Base-by-base conservation (phyloP, 30 jellyfish, hydroid and myxozoan species). In the Haliclystus octoradiatus region DNA sequence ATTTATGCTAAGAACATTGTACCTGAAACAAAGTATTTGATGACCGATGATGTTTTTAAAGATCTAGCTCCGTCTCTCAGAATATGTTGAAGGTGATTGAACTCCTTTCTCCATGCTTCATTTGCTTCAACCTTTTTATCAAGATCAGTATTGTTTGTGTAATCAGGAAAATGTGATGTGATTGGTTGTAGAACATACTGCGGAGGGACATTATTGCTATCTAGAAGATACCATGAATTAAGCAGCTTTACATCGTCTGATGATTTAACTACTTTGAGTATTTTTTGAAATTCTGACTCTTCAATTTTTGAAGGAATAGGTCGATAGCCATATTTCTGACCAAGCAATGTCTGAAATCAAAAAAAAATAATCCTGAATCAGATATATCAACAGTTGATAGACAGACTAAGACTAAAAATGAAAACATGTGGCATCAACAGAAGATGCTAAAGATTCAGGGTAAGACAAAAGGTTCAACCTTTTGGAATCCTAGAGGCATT, bases 181-280 rank as follows among this genome's bases (percentile, higher is more conserved):
- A 82, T 73, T 35, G 94, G 94, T 72, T 82, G 94, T 31, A 82
- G 94, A 68, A 82, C 80, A 28, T 73, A 74, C 0, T 70, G 83
- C 1, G 83, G 83, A 15, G 94, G 88, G 26, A 22, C 50, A 61
- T 74, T 75, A 52, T 82, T 82, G 32, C 68, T 72, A 63, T 82
- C 94, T 22, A 65, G 78, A 49, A 34, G 61, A 51, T 70, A 82
- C 94, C 94, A 82, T 0, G 80, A 46, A 13, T 62, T 80, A 12
- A 82, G 64, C 29, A 74, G 33, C 34, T 68, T 52, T 25, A 70
- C 22, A 34, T 80, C 85, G 0, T 73, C 26, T 27, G 33, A 78
- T 0, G 2, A 29, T 31, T 69, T 15, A 12, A 82, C 34, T 12
- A 51, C 27, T 22, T 46, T 49, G 23, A 60, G 26, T 2, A 82